Evolutionary conservation across 2,113 vertebrate species (phyloP).

Genomic region (Hippocampus zosterae): DNA sequence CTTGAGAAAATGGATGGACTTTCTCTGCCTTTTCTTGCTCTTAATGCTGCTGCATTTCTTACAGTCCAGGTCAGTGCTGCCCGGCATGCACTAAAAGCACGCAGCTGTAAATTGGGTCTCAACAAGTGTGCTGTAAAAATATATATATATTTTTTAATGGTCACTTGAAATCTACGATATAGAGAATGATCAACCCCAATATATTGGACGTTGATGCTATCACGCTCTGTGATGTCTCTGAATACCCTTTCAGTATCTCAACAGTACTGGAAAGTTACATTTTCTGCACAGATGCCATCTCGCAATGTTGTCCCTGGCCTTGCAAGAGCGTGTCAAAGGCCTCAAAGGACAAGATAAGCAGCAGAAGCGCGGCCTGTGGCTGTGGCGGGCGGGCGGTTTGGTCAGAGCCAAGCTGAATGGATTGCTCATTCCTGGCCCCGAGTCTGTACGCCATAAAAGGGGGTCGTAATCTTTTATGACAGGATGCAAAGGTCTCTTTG

Average conservation of each 20-base stretch:
- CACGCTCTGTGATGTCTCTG: no score
- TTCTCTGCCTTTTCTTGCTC: no score
- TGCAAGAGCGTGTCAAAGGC: conserved; percentile 61
- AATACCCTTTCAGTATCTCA: neutral
- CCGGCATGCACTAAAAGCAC: no score
- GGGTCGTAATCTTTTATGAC: conserved; percentile 89
- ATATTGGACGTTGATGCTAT: no score
- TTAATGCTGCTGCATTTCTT: no score
- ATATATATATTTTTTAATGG: no score
- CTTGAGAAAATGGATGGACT: no score
- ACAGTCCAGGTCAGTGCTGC: no score
- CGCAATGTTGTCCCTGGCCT: conserved; percentile 46
- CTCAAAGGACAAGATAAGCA: conserved; percentile 72
- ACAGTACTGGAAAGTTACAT: conserved; percentile 40
- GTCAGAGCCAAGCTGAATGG: conserved; percentile 79
- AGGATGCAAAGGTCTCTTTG: conserved; percentile 83
- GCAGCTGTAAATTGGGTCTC: no score
- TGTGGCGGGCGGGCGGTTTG: conserved; percentile 74
- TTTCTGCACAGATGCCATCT: conserved; percentile 68
- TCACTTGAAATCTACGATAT: no score
- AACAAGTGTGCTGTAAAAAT: no score
- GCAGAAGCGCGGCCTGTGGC: conserved; percentile 82
- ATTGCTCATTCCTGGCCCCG: conserved; percentile 76
- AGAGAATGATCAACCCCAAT: no score
- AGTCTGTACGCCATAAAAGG: conserved; percentile 81